Evolutionary conservation across 2,797 vertebrate species (phyloP).

Genomic region (Tenualosa ilisha): DNA sequence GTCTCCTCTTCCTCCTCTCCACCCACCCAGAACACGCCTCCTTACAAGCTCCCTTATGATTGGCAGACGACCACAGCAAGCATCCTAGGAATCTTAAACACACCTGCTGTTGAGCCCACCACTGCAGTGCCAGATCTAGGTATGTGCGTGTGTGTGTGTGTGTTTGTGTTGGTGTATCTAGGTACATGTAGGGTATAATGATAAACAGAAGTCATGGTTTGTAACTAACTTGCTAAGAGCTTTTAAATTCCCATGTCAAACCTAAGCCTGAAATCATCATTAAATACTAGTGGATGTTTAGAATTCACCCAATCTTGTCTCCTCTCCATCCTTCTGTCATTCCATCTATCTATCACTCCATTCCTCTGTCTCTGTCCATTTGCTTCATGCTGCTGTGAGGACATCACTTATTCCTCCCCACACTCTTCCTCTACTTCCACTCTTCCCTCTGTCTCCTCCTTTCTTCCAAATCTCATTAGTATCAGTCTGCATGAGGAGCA

Average conservation of each 20-base stretch:
- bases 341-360: slow-evolving; percentile 21
- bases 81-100: not conserved
- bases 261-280: not conserved
- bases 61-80: not conserved
- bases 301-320: not conserved
- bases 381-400: not conserved
- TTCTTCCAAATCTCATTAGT: not conserved
- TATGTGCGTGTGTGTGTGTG: not conserved
- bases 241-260: too few species aligned
- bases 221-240: too few species aligned
- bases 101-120: not conserved
- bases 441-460: not conserved
- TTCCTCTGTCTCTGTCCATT: not conserved
- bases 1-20: not conserved
- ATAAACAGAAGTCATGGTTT: too few species aligned
- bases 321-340: not conserved
- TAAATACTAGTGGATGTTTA: too few species aligned
- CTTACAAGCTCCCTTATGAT: not conserved
- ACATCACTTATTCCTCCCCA: not conserved
- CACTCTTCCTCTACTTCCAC: not conserved
- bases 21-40: not conserved
- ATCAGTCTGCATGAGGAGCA: not conserved
- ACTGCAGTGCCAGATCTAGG: slow-evolving; percentile 10
- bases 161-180: not conserved
- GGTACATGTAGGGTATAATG: not conserved